Evolutionary conservation across 2,113 vertebrate species (phyloP), one percentile per base, ranked within the genome.

Genomic region (Halcyon malimbica): DNA sequence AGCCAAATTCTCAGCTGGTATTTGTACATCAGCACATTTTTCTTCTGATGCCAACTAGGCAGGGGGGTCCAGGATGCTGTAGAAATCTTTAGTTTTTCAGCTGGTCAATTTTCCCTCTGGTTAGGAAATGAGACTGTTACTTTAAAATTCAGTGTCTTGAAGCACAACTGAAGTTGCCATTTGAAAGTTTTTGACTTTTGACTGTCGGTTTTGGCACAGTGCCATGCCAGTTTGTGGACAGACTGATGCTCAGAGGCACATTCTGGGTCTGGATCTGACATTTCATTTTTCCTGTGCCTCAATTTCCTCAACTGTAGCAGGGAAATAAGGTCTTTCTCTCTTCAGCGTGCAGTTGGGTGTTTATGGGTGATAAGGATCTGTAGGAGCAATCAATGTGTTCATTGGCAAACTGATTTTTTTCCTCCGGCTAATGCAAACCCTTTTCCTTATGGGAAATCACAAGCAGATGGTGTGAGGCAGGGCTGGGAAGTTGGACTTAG

Each of bases 161-260:
- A 85, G 42, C 14, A 5, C 39, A 81, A 35, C n/a, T 57, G 3
- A 91, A 76, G 18, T 73, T 60, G 14, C 9, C 11, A 13, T 57
- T 79, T 75, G 48, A 53, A 71, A 44, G 5, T 10, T 57, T 91
- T 75, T 75, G 73, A 12, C 9, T 84, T 67, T 24, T 41, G 23
- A 31, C 54, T 87, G 41, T 44, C 13, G 10, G 10, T 19, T 89
- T 17, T 91, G 42, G 39, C 62, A 48, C 26, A 76, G 64, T 2
- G 2, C 13, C 5, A 0, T 15, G 6, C 7, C 3, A 6, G 3
- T 60, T 25, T 70, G 51, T 50, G 42, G 37, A 17, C 20, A 35
- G n/a, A 26, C 35, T 77, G 65, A 41, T 60, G 67, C 41, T 88
- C 42, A 54, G n/a, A 44, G 37, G 41, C 25, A 54, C 7, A 9